Conservation (phyloP, 2,888 invertebrate species). For the Hofmannophila pseudospretella region DNA sequence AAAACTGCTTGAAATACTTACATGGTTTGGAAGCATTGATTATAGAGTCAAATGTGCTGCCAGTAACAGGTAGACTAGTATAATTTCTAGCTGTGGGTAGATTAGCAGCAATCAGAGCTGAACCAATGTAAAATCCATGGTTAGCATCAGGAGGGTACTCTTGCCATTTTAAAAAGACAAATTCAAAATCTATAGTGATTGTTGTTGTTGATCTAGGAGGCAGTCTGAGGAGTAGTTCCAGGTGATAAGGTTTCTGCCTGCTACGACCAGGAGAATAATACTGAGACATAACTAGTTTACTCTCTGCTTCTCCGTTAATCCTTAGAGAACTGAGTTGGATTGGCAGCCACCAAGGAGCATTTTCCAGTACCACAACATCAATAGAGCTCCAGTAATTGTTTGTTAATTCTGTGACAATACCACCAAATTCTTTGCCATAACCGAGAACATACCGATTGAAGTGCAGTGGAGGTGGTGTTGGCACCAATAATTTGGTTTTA, state of each 20-base stretch:
- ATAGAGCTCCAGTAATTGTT: conserved; percentile 88
- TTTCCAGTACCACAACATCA: conserved; percentile 90
- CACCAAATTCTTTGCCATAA: conserved; percentile 94
- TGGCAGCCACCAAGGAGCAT: conserved; percentile 94
- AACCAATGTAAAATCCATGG: conserved; percentile 97
- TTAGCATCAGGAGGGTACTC: conserved; percentile 99
- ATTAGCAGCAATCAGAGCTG: conserved; percentile 88
- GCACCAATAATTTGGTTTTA: conserved; percentile 67
- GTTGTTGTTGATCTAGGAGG: conserved; percentile 89
- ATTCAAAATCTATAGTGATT: conserved; percentile 93
- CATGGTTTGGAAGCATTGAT: conserved; percentile 81
- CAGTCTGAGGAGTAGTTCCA: conserved; percentile 89
- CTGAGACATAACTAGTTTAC: conserved; percentile 75
- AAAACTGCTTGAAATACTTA: conserved; percentile 35
- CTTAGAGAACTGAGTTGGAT: conserved; percentile 93
- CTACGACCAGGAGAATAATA: conserved; percentile 87
- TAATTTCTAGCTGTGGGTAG: conserved; percentile 89
- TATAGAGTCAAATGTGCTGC: conserved; percentile 81
- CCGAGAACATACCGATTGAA: conserved; percentile 91
- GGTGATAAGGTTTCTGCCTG: conserved; percentile 88
- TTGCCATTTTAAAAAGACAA: conserved; percentile 98
- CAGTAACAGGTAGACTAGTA: conserved; percentile 85
- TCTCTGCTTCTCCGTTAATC: conserved; percentile 79
- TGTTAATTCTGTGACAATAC: conserved; percentile 89
- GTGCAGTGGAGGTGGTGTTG: conserved; percentile 81